A percentile compares a stretch with the other conserved stretches of the same genome.
Conservation (phyloP, 2,113 vertebrate genomes). For the Salvator merianae region DNA sequence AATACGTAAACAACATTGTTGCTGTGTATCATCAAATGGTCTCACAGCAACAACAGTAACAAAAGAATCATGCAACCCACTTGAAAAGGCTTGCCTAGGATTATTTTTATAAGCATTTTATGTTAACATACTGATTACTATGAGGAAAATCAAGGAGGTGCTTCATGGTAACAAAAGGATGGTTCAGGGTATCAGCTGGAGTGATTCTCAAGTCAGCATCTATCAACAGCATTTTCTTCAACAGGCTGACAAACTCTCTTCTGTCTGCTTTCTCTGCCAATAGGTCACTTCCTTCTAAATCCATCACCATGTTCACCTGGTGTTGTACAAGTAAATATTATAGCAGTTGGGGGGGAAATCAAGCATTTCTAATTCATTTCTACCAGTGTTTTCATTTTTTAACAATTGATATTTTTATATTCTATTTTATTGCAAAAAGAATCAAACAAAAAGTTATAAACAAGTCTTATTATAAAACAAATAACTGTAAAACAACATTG, state of each 20-base stretch:
- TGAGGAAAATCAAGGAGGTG: constrained; percentile 98
- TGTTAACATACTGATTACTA: constrained; percentile 91
- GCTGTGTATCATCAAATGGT: no score
- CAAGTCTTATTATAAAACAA: background rate
- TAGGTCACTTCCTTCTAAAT: constrained; percentile 96
- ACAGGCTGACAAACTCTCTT: constrained; percentile 92
- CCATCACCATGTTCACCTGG: constrained; percentile 98
- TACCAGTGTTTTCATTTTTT: background rate
- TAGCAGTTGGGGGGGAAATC: background rate
- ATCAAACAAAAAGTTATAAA: background rate
- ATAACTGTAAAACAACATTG: background rate
- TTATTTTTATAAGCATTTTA: constrained; percentile 16
- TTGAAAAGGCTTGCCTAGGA: background rate
- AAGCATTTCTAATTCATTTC: background rate
- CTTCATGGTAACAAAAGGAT: constrained; percentile 97
- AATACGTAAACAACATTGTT: background rate
- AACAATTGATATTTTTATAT: background rate
- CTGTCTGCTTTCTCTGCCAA: constrained; percentile 96
- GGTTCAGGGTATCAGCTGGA: constrained; percentile 89
- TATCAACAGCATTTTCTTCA: constrained; percentile 98
- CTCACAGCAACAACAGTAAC: background rate
- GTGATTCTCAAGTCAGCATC: constrained; percentile 94
- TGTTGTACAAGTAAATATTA: background rate
- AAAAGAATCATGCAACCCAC: background rate
- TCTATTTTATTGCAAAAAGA: background rate